Conservation (phyloP, 2,888 invertebrate species). For the Antitype chi region DNA sequence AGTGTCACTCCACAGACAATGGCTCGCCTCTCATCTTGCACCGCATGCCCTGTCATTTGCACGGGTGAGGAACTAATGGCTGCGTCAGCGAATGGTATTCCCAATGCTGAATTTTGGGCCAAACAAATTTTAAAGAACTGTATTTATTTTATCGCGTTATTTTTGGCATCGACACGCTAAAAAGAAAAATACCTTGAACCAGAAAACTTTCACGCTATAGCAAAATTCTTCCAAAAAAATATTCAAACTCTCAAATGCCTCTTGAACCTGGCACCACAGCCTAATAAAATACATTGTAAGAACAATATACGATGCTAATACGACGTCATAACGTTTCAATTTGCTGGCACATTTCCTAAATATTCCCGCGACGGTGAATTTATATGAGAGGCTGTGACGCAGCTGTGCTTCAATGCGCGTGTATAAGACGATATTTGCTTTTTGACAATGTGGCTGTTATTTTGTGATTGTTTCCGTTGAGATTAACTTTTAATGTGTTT, state of each 20-base stretch:
- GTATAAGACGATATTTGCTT: slow-evolving; percentile 47
- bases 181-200: too few species aligned
- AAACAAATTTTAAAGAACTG: too few species aligned
- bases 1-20: too few species aligned
- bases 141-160: too few species aligned
- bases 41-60: too few species aligned
- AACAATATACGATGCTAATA: slow-evolving; percentile 66
- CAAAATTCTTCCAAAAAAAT: background rate
- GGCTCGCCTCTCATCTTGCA: too few species aligned
- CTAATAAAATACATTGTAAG: slow-evolving; percentile 68
- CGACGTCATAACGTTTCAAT: slow-evolving; percentile 66
- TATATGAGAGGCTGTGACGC: slow-evolving; percentile 61
- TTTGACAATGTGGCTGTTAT: slow-evolving; percentile 50
- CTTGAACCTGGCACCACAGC: slow-evolving; percentile 35
- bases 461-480: slow-evolving; percentile 18
- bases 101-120: too few species aligned
- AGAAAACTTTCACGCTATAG: too few species aligned
- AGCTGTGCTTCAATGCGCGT: slow-evolving; percentile 54
- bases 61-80: too few species aligned
- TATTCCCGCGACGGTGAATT: slow-evolving; percentile 64
- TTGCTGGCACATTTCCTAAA: slow-evolving; percentile 67
- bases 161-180: too few species aligned
- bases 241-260: background rate
- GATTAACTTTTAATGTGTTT: background rate
- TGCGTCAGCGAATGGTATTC: too few species aligned